These are phyloP conservation scores for Anthoscopus minutus DNA, from an alignment of 2,113 vertebrate species.

Conservation along the genomic window DNA sequence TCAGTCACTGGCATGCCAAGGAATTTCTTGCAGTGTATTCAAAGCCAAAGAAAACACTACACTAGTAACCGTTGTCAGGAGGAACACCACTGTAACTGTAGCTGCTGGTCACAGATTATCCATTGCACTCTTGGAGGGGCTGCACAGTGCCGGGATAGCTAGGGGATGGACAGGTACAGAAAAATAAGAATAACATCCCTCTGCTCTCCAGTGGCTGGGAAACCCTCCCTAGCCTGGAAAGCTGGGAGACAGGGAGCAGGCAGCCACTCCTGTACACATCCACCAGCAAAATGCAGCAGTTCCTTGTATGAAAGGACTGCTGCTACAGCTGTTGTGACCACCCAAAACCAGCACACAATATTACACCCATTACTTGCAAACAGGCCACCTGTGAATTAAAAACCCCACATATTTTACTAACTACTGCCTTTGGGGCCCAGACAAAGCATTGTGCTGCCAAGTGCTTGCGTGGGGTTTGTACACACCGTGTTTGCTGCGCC, in stretches of 20 bases:
- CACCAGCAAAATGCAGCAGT: not conserved
- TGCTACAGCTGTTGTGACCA: not conserved
- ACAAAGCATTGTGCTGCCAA: not conserved
- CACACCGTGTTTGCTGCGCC: fast-evolving
- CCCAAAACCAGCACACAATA: not conserved
- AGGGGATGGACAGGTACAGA: not conserved
- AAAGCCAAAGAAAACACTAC: not conserved
- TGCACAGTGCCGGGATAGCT: fast-evolving
- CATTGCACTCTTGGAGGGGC: not conserved
- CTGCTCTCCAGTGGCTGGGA: not conserved
- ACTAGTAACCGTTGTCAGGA: not conserved
- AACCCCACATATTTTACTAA: not conserved
- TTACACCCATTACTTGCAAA: not conserved
- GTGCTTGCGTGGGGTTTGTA: fast-evolving
- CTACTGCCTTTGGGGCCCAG: not conserved
- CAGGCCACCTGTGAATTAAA: not conserved
- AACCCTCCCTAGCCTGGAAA: not conserved
- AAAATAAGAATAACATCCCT: not conserved
- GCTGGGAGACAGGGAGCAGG: not conserved
- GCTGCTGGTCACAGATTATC: not conserved
- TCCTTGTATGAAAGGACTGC: fast-evolving
- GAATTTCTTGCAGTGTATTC: not conserved
- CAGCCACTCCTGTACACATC: not conserved
- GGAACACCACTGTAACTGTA: not conserved
- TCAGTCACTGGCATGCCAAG: not conserved